These are phyloP conservation scores for Anastatus disparis DNA, from an alignment of 1,140 invertebrate species.

Conservation along the genomic window DNA sequence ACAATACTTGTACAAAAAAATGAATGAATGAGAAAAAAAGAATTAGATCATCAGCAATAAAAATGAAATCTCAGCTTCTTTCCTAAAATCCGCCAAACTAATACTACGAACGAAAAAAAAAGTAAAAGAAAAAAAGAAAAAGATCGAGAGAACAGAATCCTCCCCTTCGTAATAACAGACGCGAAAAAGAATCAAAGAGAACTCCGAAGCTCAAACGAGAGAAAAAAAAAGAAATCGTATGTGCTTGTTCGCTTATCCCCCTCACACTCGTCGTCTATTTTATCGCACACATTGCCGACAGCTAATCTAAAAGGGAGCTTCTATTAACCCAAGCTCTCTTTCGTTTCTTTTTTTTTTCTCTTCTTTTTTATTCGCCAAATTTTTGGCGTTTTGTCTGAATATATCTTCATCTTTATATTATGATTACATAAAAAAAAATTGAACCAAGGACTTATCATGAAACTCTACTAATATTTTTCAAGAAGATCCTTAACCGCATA, in stretches of 20 bases:
- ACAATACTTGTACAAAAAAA: too few relatives aligned
- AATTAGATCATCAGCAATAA: slow-evolving; percentile 1
- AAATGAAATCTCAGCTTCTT: background rate
- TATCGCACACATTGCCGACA: slow-evolving; percentile 24
- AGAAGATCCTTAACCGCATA: slow-evolving; percentile 43
- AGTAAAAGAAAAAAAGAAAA: slow-evolving; percentile 4
- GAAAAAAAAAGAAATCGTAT: slow-evolving; percentile 29
- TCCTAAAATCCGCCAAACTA: background rate
- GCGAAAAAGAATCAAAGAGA: background rate
- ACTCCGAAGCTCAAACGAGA: too few relatives aligned
- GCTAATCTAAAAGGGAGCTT: slow-evolving; percentile 31
- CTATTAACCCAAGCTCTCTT: background rate
- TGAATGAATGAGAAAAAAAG: too few relatives aligned
- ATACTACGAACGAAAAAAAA: background rate
- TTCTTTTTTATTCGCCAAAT: background rate
- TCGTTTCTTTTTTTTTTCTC: background rate
- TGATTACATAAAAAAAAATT: background rate
- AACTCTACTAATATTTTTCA: slow-evolving; percentile 24
- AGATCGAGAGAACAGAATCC: too few relatives aligned
- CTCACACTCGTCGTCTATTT: background rate
- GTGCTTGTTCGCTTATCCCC: slow-evolving; percentile 21
- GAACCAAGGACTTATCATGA: slow-evolving; percentile 28
- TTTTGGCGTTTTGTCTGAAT: slow-evolving; percentile 6
- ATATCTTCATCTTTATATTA: too few relatives aligned
- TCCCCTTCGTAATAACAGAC: background rate